Evolutionary conservation across 2,888 invertebrate species (phyloP).

Genomic region (Venusia cambrica): DNA sequence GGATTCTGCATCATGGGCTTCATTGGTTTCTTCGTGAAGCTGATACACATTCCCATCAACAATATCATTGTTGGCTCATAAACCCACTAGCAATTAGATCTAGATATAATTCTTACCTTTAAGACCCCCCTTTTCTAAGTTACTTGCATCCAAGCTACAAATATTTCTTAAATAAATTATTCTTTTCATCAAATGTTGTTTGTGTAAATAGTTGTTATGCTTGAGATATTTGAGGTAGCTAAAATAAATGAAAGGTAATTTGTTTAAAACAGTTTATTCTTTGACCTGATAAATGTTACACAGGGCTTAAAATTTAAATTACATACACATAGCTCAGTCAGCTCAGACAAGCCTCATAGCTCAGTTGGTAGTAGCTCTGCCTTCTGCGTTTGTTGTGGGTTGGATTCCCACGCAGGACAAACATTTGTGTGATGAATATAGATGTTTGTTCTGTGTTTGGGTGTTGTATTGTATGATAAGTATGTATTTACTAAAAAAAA

Average conservation of each 20-base stretch:
- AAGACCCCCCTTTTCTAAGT: slow-evolving; percentile 60
- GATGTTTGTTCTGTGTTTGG: too few relatives aligned
- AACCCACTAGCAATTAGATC: slow-evolving; percentile 35
- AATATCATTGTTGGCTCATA: slow-evolving; percentile 95
- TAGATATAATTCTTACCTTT: slow-evolving; percentile 55
- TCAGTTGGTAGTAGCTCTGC: too few relatives aligned
- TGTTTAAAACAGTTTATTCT: neutral
- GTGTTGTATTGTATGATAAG: too few relatives aligned
- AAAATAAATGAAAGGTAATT: slow-evolving; percentile 7
- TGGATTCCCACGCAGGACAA: too few relatives aligned
- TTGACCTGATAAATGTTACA: too few relatives aligned
- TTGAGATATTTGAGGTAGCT: slow-evolving; percentile 4
- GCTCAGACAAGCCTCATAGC: too few relatives aligned
- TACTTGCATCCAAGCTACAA: slow-evolving; percentile 47
- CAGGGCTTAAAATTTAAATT: too few relatives aligned
- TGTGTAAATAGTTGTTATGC: neutral
- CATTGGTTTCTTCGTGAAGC: slow-evolving; percentile 99
- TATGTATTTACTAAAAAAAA: too few relatives aligned
- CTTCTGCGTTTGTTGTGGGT: too few relatives aligned
- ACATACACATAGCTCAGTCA: too few relatives aligned
- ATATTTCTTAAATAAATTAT: slow-evolving; percentile 66
- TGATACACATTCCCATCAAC: slow-evolving; percentile 99
- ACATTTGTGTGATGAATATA: too few relatives aligned
- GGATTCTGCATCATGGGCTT: slow-evolving; percentile 99
- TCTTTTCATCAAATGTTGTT: slow-evolving; percentile 48